Conservation (phyloP, 1,140 invertebrate genomes). For the Drosophila ficusphila region DNA sequence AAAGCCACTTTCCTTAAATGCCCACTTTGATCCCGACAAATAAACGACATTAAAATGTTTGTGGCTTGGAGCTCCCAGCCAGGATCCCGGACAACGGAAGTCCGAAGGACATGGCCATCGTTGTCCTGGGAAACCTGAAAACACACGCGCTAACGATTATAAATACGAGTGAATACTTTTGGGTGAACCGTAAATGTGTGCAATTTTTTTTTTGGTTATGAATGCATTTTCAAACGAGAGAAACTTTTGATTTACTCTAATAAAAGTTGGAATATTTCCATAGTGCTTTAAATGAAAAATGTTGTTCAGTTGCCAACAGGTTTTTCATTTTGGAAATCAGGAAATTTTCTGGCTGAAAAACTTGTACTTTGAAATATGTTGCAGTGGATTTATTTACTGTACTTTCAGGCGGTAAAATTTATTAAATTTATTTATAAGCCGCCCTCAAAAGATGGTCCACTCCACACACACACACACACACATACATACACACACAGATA, state of each 20-base stretch:
- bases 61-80: background rate
- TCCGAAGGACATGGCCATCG: background rate
- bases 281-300: too few relatives aligned
- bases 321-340: too few relatives aligned
- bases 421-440: background rate
- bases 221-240: background rate
- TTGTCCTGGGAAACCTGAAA: slow-evolving; percentile 23
- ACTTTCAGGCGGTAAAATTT: too few relatives aligned
- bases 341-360: too few relatives aligned
- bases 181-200: background rate
- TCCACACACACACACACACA: too few relatives aligned
- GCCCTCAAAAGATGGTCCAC: background rate
- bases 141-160: slow-evolving; percentile 28
- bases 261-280: too few relatives aligned
- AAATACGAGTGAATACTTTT: background rate
- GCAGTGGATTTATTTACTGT: too few relatives aligned
- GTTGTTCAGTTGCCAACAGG: too few relatives aligned
- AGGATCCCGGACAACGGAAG: background rate
- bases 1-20: background rate
- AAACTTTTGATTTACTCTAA: too few relatives aligned
- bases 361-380: too few relatives aligned
- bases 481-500: too few relatives aligned
- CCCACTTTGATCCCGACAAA: background rate
- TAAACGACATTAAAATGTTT: slow-evolving; percentile 6
- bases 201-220: background rate